phyloP scores from a whole-genome alignment of 2,797 vertebrate species.

The Hemibagrus guttatus region DNA sequence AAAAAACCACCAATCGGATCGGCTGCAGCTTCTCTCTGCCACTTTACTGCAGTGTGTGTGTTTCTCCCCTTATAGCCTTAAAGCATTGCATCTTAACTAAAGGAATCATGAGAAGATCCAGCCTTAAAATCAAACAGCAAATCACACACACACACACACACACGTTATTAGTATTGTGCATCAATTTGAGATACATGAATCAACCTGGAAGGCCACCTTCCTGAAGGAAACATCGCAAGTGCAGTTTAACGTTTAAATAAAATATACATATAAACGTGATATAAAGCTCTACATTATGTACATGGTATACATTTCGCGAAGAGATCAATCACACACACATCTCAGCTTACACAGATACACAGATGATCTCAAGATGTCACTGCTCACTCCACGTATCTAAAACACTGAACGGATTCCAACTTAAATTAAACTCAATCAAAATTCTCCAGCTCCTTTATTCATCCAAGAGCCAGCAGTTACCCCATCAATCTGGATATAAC shows the following conservation, averaged over 20 bases:
- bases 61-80: background rate
- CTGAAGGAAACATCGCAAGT: background rate
- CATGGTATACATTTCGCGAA: background rate
- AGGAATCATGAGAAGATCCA: background rate
- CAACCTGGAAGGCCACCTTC: background rate
- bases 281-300: background rate
- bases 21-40: constrained; percentile 29
- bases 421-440: background rate
- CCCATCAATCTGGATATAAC: background rate
- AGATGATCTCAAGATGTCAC: background rate
- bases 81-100: background rate
- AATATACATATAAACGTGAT: background rate
- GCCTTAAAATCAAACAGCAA: background rate
- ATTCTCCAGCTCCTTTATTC: background rate
- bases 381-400: background rate
- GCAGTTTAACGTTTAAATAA: background rate
- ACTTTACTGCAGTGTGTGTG: constrained; percentile 45
- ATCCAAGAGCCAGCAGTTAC: background rate
- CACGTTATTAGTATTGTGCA: background rate
- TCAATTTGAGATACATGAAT: background rate
- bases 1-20: constrained; percentile 63
- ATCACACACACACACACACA: background rate
- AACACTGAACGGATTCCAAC: background rate
- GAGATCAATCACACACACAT: background rate
- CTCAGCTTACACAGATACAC: background rate